phyloP scores from a whole-genome alignment of 2,113 vertebrate species.

The Pavo muticus region DNA sequence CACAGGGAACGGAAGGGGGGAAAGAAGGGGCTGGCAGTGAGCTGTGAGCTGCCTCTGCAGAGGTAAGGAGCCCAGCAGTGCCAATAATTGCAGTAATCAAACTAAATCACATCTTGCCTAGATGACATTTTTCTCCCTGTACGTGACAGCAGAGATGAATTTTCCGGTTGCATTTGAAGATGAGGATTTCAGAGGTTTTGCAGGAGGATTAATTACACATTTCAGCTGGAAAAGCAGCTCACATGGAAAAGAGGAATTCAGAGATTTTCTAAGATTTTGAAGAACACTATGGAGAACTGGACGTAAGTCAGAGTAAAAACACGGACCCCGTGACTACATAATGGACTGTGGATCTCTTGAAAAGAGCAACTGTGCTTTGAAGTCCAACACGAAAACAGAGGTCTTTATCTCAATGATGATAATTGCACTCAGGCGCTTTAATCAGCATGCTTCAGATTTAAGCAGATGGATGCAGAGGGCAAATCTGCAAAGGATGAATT shows the following conservation, averaged over 20 bases:
- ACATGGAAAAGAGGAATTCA: not conserved
- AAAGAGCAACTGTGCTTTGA: slow-evolving; percentile 26
- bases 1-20: not conserved
- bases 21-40: not conserved
- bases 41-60: not conserved
- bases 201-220: not conserved
- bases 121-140: not conserved
- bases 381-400: slow-evolving; percentile 43
- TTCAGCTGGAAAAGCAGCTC: not conserved
- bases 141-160: not conserved
- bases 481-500: slow-evolving; percentile 60
- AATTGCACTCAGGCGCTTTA: slow-evolving; percentile 38
- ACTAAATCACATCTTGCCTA: not conserved
- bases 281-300: not conserved
- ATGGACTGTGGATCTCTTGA: not conserved
- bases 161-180: not conserved
- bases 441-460: slow-evolving; percentile 55
- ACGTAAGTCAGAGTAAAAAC: not conserved
- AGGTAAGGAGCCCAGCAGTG: not conserved
- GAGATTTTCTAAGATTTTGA: not conserved
- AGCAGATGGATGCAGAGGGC: slow-evolving; percentile 50
- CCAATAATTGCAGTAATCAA: not conserved
- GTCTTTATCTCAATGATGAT: slow-evolving; percentile 46
- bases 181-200: not conserved
- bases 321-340: not conserved